Evolutionary conservation across 2,888 invertebrate genomes (phyloP), one percentile per base, ranked within the genome.

Genomic region (Ganaspis brasiliensis): DNA sequence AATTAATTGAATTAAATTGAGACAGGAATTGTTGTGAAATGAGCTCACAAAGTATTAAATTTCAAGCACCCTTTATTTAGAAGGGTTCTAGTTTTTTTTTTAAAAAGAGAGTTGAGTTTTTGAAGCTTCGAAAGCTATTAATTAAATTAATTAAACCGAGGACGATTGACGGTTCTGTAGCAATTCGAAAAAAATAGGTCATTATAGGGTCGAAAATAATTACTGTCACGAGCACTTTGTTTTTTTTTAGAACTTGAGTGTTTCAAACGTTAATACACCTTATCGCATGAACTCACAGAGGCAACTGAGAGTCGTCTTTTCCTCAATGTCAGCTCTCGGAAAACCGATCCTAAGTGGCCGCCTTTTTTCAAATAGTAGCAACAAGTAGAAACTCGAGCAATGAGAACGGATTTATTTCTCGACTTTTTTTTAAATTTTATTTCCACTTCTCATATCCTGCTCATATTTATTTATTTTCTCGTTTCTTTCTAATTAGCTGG

Each of bases 291-390:
- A 67, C 24, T 37, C 67, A 45, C 24, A 67, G 67, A 67, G 40
- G 67, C 45, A 67, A 67, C 67, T 67, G 67, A 57, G 57, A 67
- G 40, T 40, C 12, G 63, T 8, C 63, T 63, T 63, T 45, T 21
- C 63, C 40, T 63, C 63, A 63, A 63, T 63, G 63, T 63, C 63
- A 67, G 45, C 67, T 67, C 67, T 67, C 40, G 14, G 45, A 45
- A 67, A 67, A 45, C 67, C 45, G 67, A 67, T 67, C 45, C 67
- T 67, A 67, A 67, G 67, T 67, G 40, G 45, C 45, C 24, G n/a
- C 67, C 40, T 67, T 67, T 67, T 63, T 67, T 67, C 24, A 67
- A 67, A 67, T 67, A 6, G 31, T 31, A 67, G 45, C 67, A 67
- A 67, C 67, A 67, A 67, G 67, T 67, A 67, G 67, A 67, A 67